Percentiles rank a stretch among this genome's conserved stretches.
Evolutionary conservation across 2,797 vertebrate genomes (phyloP).

Genomic region (Miichthys miiuy): DNA sequence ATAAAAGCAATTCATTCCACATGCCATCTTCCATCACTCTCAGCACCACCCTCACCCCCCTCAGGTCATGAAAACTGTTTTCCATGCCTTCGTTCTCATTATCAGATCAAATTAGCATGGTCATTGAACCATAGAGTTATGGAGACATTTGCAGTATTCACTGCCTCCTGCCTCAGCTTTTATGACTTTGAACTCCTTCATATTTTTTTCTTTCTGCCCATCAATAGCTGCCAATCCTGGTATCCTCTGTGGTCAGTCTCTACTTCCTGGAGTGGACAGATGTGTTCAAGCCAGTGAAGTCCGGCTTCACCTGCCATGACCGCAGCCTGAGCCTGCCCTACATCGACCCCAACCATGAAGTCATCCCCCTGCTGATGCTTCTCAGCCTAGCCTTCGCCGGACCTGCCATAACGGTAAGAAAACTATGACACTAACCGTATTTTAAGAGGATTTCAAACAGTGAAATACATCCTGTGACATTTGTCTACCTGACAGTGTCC

Average conservation of each 20-base stretch:
- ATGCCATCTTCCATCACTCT: conserved; percentile 27
- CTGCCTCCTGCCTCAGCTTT: conserved; percentile 30
- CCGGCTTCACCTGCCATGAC: conserved; percentile 97
- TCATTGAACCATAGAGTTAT: conserved; percentile 55
- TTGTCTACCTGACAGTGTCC: no score
- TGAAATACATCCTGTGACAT: not conserved
- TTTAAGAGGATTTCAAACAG: not conserved
- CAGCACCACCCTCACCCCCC: not conserved
- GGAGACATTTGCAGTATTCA: conserved; percentile 43
- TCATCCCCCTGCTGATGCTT: conserved; percentile 95
- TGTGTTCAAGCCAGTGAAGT: conserved; percentile 95
- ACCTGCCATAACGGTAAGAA: conserved; percentile 91
- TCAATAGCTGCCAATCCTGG: conserved; percentile 93
- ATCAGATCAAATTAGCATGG: conserved; percentile 61
- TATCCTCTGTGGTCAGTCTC: conserved; percentile 94
- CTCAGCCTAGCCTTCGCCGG: conserved; percentile 96
- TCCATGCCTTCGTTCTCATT: conserved; percentile 40
- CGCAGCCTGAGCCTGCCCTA: conserved; percentile 97
- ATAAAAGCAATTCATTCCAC: conserved; percentile 36
- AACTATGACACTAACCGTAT: not conserved
- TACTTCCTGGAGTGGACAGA: conserved; percentile 98
- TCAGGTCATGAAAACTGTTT: conserved; percentile 42
- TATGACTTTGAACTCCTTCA: conserved; percentile 5
- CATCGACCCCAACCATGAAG: conserved; percentile 94
- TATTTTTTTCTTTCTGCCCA: not conserved